These are phyloP conservation scores for Cheirogaleus major DNA, from an alignment of 2,797 vertebrate genomes.

Conservation along the genomic window DNA sequence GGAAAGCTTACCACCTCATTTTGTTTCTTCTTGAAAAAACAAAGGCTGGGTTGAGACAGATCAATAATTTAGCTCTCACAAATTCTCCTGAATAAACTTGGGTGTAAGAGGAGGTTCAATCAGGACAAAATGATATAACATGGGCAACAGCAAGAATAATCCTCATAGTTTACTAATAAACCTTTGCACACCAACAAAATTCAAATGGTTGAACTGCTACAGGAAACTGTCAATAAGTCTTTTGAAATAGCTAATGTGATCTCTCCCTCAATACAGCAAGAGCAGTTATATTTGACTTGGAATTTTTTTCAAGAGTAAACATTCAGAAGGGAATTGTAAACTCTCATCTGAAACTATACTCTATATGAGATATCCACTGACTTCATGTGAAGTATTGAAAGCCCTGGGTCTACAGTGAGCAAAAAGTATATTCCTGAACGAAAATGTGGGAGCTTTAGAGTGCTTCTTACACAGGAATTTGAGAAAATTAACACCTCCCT, in stretches of 20 bases:
- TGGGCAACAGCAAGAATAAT: neutral
- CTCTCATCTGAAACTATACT: neutral
- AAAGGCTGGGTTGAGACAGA: constrained; percentile 24
- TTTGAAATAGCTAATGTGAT: neutral
- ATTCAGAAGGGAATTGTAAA: constrained; percentile 15
- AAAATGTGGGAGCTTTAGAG: neutral
- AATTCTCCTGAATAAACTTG: constrained; percentile 30
- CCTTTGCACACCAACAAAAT: neutral
- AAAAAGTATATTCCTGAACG: constrained; percentile 1
- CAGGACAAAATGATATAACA: constrained; percentile 9
- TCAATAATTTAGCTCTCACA: constrained; percentile 20
- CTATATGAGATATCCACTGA: neutral
- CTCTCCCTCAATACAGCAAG: neutral
- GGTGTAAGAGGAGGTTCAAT: neutral
- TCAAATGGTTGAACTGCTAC: neutral
- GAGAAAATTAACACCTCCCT: neutral
- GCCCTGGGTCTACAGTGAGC: neutral
- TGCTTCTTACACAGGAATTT: neutral
- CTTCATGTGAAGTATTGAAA: neutral
- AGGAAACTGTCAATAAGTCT: neutral
- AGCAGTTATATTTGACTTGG: neutral
- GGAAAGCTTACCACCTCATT: neutral
- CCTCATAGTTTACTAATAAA: constrained; percentile 24
- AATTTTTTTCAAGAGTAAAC: neutral
- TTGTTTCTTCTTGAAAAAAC: constrained; percentile 24